phyloP scores from a whole-genome alignment of 2,113 vertebrate genomes.

The Corythaeola cristata region DNA sequence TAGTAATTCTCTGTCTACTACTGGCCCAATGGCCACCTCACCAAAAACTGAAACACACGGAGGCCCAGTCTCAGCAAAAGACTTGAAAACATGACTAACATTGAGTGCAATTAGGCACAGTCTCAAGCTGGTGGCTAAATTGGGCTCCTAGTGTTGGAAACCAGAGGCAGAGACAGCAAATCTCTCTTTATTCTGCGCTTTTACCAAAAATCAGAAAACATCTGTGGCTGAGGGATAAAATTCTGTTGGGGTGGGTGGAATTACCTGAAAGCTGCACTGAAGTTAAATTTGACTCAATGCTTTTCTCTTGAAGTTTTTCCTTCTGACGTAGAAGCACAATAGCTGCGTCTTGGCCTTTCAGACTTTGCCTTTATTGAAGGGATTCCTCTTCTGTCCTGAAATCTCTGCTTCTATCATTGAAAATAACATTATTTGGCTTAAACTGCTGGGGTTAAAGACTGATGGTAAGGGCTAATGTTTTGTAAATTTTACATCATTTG shows the following conservation, averaged over 20 bases:
- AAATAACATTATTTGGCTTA: background rate
- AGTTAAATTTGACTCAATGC: background rate
- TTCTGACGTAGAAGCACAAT: background rate
- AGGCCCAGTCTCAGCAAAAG: background rate
- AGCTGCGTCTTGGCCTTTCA: background rate
- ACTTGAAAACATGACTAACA: background rate
- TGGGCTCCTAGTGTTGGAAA: background rate
- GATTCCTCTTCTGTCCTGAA: background rate
- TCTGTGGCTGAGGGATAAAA: background rate
- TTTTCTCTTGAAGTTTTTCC: background rate
- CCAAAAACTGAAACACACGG: background rate
- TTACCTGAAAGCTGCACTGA: background rate
- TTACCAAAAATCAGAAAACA: background rate
- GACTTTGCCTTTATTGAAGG: background rate
- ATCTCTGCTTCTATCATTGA: background rate
- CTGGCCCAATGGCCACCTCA: background rate
- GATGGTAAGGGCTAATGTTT: background rate
- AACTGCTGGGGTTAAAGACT: background rate
- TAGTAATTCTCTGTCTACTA: background rate
- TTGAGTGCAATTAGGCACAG: rapidly evolving
- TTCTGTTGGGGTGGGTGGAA: background rate
- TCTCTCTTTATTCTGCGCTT: background rate
- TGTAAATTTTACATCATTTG: background rate
- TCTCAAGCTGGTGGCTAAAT: background rate
- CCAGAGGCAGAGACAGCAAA: background rate